Evolutionary conservation across 2,888 invertebrate species (phyloP).

Genomic region (Argyresthia albistria): DNA sequence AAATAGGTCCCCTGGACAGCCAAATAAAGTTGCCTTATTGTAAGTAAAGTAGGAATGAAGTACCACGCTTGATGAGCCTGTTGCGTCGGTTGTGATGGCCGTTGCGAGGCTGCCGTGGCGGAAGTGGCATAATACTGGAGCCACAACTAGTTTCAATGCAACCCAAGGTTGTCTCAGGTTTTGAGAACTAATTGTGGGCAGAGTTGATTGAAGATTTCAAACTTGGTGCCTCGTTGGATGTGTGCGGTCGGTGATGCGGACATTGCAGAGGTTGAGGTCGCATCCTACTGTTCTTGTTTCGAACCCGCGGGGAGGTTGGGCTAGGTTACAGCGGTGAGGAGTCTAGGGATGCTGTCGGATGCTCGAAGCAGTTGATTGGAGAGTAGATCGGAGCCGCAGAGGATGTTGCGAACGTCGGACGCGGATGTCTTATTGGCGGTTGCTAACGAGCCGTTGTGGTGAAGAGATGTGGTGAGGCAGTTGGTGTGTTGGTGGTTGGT

Average conservation of each 20-base stretch:
- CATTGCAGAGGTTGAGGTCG: conserved; percentile 38
- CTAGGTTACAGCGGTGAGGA: conserved; percentile 61
- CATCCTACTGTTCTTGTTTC: conserved; percentile 39
- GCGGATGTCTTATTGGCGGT: conserved; percentile 51
- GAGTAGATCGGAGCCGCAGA: conserved; percentile 57
- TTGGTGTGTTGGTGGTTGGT: conserved; percentile 71
- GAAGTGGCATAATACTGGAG: conserved; percentile 38
- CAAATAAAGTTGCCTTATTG: too few relatives aligned
- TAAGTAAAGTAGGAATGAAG: conserved; percentile 62
- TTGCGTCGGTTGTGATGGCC: conserved; percentile 32
- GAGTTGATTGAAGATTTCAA: conserved; percentile 35
- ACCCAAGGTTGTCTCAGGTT: conserved; percentile 31
- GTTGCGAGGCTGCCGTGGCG: conserved; percentile 58
- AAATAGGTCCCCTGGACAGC: too few relatives aligned
- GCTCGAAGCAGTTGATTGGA: conserved; percentile 51
- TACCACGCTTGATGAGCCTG: conserved; percentile 67
- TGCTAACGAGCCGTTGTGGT: conserved; percentile 64
- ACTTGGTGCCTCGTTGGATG: conserved; percentile 47
- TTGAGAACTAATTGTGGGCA: conserved; percentile 33
- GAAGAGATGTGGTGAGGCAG: conserved; percentile 70
- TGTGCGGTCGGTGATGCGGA: conserved; percentile 56
- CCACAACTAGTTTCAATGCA: conserved; percentile 39
- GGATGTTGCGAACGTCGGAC: conserved; percentile 53
- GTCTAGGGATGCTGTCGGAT: conserved; percentile 45
- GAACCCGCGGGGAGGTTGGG: conserved; percentile 27